phyloP scores from a whole-genome alignment of 2,113 vertebrate species.

The Bubo blakistoni region DNA sequence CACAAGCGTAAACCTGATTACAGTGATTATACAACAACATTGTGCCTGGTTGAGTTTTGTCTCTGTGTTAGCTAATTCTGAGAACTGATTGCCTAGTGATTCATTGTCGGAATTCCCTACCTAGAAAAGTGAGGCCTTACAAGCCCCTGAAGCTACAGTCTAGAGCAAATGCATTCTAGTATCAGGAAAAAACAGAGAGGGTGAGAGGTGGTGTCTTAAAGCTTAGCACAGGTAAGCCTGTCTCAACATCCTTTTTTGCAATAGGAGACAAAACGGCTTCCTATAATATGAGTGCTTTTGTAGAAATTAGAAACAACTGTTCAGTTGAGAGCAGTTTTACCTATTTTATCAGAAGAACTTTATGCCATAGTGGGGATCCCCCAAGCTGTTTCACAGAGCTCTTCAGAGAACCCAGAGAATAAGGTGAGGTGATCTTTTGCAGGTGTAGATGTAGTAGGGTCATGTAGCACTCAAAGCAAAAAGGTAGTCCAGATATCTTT shows the following conservation, averaged over 20 bases:
- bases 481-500: not conserved
- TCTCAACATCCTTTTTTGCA: not conserved
- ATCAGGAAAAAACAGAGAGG: not conserved
- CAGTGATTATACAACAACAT: not conserved
- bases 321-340: not conserved
- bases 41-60: not conserved
- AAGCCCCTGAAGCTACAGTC: not conserved
- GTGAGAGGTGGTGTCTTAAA: not conserved
- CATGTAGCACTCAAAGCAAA: not conserved
- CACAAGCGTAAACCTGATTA: not conserved
- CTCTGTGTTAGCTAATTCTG: not conserved
- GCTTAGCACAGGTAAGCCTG: not conserved
- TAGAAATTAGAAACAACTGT: not conserved
- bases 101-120: not conserved
- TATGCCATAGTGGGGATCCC: not conserved
- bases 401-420: not conserved
- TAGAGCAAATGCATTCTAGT: not conserved
- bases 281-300: not conserved
- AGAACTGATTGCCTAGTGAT: not conserved
- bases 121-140: not conserved
- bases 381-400: not conserved
- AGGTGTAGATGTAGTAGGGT: not conserved
- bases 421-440: not conserved
- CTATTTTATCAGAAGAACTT: not conserved
- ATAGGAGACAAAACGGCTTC: not conserved